phyloP scores from a whole-genome alignment of 92 coral and sea anemone species.

The Heliopora coerulea region DNA sequence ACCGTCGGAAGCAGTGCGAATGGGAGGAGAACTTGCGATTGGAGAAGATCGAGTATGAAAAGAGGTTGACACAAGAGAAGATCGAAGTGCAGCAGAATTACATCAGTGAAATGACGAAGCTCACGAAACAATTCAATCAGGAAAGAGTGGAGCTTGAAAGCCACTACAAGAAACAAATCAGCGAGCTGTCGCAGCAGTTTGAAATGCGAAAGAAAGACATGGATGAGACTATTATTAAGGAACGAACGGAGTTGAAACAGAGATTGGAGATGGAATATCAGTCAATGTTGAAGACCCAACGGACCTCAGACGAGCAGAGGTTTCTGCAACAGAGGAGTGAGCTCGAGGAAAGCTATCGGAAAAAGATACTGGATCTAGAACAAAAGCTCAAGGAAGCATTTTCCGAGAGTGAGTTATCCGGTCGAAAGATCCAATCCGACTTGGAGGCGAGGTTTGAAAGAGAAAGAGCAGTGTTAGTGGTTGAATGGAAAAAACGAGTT shows the following conservation, averaged over 20 bases:
- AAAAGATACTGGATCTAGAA: conserved; percentile 65
- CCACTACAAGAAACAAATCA: conserved; percentile 77
- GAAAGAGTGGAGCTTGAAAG: conserved; percentile 76
- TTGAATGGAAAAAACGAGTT: conserved; percentile 58
- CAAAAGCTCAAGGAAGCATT: conserved; percentile 53
- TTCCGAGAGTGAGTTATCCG: conserved; percentile 57
- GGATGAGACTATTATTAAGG: conserved; percentile 62
- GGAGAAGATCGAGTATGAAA: conserved; percentile 71
- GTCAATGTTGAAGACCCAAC: conserved; percentile 59
- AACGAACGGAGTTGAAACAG: conserved; percentile 67
- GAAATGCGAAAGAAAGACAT: conserved; percentile 60
- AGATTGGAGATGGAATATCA: conserved; percentile 80
- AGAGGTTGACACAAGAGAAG: conserved; percentile 73
- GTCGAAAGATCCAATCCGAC: conserved; percentile 61
- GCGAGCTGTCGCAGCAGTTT: conserved; percentile 63
- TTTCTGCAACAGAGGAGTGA: conserved; percentile 46
- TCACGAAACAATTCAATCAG: conserved; percentile 81
- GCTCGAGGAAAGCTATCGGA: conserved; percentile 53
- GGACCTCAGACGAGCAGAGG: conserved; percentile 50
- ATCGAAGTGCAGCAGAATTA: conserved; percentile 82
- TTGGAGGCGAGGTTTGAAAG: conserved; percentile 56
- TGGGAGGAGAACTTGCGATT: conserved; percentile 72
- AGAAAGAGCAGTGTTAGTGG: conserved; percentile 48
- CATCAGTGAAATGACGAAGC: conserved; percentile 82
- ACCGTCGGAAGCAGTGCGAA: conserved; percentile 66